Evolutionary conservation across 2,888 invertebrate species (phyloP).

Genomic region (Troides aeacus): DNA sequence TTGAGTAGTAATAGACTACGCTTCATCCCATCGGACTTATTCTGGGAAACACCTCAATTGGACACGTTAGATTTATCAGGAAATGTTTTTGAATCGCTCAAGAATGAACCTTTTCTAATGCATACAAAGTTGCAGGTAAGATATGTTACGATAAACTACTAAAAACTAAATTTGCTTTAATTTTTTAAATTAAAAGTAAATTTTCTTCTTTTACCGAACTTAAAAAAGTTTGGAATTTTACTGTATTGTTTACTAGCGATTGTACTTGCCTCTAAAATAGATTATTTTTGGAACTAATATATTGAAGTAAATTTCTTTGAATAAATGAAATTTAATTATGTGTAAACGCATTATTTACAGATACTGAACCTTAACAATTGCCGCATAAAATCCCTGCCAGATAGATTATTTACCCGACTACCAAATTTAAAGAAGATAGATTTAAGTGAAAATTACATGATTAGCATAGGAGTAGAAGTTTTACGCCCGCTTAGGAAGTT

Average conservation of each 20-base stretch:
- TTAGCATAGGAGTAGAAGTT: conserved; percentile 70
- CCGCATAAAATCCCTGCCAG: conserved; percentile 77
- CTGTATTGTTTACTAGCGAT: too few species aligned
- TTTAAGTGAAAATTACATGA: conserved; percentile 81
- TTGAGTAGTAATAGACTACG: conserved; percentile 82
- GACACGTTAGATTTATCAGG: conserved; percentile 80
- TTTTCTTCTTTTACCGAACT: too few species aligned
- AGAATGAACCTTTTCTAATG: conserved; percentile 78
- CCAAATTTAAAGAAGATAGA: conserved; percentile 80
- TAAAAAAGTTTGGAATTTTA: too few species aligned
- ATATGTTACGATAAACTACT: neutral
- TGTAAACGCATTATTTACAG: conserved; percentile 50
- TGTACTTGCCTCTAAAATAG: too few species aligned
- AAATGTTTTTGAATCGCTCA: conserved; percentile 80
- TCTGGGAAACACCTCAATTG: conserved; percentile 77
- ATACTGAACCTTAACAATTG: conserved; percentile 80
- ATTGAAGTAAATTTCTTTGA: too few species aligned
- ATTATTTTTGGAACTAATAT: too few species aligned
- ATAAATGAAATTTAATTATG: neutral
- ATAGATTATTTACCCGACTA: conserved; percentile 73
- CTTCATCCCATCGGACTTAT: conserved; percentile 76
- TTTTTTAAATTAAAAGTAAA: too few species aligned
- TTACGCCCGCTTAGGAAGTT: conserved; percentile 72
- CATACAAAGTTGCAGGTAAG: conserved; percentile 75
- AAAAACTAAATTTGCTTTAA: too few species aligned